Conservation (phyloP, 2,113 vertebrate genomes). For the Cyanistes caeruleus region DNA sequence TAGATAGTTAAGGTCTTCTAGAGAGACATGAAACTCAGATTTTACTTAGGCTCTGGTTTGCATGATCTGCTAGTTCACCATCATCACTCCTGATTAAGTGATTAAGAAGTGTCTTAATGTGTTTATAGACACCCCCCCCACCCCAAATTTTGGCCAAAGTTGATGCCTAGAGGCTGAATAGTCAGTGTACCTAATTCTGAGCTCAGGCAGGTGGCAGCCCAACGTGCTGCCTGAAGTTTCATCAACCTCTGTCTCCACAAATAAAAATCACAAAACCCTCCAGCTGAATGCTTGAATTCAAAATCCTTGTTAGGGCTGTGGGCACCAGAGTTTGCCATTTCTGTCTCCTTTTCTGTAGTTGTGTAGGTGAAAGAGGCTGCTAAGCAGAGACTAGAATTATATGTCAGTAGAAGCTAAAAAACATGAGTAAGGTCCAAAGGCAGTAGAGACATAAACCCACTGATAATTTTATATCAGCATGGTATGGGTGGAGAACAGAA, state of each 20-base stretch:
- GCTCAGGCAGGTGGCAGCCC: background rate
- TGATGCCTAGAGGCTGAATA: background rate
- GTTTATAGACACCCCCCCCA: background rate
- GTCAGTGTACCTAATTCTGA: background rate
- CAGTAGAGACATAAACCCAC: background rate
- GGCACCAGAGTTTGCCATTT: background rate
- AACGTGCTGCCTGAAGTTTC: background rate
- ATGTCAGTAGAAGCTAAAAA: background rate
- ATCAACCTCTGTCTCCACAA: background rate
- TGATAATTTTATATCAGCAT: background rate
- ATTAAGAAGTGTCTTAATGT: background rate
- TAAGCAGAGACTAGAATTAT: background rate
- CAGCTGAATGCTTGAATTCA: background rate
- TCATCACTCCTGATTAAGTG: background rate
- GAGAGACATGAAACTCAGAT: background rate
- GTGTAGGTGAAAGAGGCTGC: background rate
- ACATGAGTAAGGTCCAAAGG: background rate
- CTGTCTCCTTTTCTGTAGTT: background rate
- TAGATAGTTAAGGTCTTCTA: background rate
- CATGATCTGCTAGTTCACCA: background rate
- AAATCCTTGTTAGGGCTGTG: background rate
- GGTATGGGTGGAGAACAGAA: background rate
- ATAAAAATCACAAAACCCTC: background rate
- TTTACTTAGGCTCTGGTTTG: background rate
- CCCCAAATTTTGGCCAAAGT: background rate